Base-by-base conservation (phyloP, 2,797 vertebrate species). In the Apogon hyalosoma region DNA sequence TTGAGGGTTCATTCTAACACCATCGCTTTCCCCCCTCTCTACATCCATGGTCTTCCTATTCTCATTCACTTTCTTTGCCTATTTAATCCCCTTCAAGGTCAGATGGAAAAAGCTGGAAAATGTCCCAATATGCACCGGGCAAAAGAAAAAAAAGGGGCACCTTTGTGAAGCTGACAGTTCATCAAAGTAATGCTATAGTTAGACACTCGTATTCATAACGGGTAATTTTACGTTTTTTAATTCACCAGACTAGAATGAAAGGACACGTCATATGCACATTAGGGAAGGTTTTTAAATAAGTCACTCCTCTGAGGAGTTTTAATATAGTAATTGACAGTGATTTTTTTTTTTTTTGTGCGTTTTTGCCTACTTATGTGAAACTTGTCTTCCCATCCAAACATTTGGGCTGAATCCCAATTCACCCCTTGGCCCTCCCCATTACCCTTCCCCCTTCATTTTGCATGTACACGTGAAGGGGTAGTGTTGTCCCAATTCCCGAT, bases 341-440 rank as follows among this genome's bases (percentile, higher is more conserved):
- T 50, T 59, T 41, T 13, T 3, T 15, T 69, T 76, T 21, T 21
- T 21, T 21, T 21, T 21, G n/a, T n/a, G n/a, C n/a, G n/a, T 21
- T 79, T 7, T 15, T 33, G 38, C 53, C 41, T 38, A 43, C 51
- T 50, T 41, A 47, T 41, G 7, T 10, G n/a, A 18, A 38, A 42
- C 55, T 68, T 76, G 63, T 84, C 60, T 73, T 57, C 45, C 62
- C 49, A 3, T 76, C 39, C 54, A 77, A 63, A 82, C 80, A 85
- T 69, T 84, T 83, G 75, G 21, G 21, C 21, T 24, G 21, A 24
- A 24, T 24, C 21, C 21, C 4, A 24, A 24, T 2, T 24, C 21
- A 24, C 21, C 21, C 21, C 21, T 24, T 24, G 21, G 21, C n/a
- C n/a, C n/a, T n/a, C n/a, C n/a, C n/a, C n/a, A n/a, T n/a, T n/a